Conservation (phyloP, 2,888 invertebrate genomes). For the Syrphus vitripennis region DNA sequence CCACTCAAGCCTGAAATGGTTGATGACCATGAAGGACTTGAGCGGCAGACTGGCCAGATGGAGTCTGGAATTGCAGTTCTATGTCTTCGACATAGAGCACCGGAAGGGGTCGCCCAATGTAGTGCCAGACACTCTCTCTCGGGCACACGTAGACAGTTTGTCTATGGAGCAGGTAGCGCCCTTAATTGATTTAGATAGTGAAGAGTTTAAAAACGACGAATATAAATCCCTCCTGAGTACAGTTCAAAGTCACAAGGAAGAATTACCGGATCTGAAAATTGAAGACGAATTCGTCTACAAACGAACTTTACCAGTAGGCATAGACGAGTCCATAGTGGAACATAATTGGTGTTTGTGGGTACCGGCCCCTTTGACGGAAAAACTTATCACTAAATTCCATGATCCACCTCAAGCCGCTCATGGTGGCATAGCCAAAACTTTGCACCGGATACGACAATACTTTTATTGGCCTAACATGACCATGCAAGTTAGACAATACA, state of each 20-base stretch:
- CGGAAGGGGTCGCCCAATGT: no score
- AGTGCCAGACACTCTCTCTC: no score
- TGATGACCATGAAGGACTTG: no score
- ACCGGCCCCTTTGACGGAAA: not conserved
- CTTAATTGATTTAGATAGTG: no score
- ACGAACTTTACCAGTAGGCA: not conserved
- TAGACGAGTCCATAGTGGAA: not conserved
- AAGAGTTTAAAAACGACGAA: no score
- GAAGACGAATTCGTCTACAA: constrained; percentile 12
- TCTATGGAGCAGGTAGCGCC: no score
- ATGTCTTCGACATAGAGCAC: no score
- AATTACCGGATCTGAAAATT: constrained; percentile 7
- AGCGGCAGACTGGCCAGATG: no score
- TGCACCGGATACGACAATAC: not conserved
- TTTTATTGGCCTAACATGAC: constrained; percentile 59
- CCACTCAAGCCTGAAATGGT: no score
- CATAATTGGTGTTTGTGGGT: constrained; percentile 32
- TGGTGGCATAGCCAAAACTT: constrained; percentile 21
- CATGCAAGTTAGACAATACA: not conserved
- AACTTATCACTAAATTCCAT: constrained; percentile 11
- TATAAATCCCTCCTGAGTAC: no score
- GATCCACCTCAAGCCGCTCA: constrained; percentile 21
- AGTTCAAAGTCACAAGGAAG: not conserved
- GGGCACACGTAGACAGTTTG: no score
- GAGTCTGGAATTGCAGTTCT: no score